Conservation (phyloP, 1,140 invertebrate genomes). For the Saccostrea glomerata region DNA sequence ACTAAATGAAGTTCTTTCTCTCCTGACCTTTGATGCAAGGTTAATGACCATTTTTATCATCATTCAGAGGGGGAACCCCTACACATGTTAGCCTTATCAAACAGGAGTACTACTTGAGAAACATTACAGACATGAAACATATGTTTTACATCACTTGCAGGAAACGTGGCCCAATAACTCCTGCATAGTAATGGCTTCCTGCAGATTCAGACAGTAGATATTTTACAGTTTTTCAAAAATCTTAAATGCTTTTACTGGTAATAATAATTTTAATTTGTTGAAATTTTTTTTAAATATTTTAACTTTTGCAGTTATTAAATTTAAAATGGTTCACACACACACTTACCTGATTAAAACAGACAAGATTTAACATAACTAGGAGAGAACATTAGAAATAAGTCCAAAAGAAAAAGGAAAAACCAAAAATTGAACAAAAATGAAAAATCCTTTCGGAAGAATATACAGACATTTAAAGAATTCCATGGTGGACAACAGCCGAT, state of each 20-base stretch:
- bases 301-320: no score
- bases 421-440: constrained; percentile 18
- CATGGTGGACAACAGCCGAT: background rate
- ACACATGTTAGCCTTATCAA: background rate
- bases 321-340: no score
- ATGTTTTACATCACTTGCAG: constrained; percentile 12
- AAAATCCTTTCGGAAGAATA: background rate
- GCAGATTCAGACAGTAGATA: background rate
- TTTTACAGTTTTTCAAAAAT: no score
- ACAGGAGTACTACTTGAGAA: background rate
- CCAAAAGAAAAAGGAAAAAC: constrained; percentile 18
- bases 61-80: background rate
- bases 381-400: constrained; percentile 26
- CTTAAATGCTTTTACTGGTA: no score
- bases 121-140: constrained; percentile 20
- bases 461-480: constrained; percentile 15
- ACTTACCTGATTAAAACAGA: constrained; percentile 25
- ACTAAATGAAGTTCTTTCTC: background rate
- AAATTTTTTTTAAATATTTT: no score
- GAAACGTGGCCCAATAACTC: constrained; percentile 25
- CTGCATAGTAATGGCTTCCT: background rate
- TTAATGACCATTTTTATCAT: background rate
- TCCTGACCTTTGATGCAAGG: background rate
- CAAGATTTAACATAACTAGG: background rate
- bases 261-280: no score